Percentiles rank a stretch among this genome's conserved stretches.
Conservation (phyloP, 2,888 invertebrate species). For the Mythimna pallens region DNA sequence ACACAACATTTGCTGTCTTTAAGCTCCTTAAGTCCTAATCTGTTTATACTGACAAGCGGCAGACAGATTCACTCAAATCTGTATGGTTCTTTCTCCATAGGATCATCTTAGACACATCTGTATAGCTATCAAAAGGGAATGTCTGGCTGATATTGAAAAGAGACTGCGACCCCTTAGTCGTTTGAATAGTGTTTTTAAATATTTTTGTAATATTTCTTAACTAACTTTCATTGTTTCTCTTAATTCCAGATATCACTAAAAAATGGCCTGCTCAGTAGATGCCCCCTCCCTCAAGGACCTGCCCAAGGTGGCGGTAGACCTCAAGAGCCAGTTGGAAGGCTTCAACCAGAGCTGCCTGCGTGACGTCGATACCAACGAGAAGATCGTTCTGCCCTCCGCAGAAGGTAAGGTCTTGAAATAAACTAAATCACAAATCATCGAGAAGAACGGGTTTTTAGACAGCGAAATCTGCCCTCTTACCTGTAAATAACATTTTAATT, state of each 20-base stretch:
- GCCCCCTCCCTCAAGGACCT: constrained; percentile 96
- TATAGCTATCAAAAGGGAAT: not conserved
- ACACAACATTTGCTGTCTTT: not conserved
- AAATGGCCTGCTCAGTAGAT: constrained; percentile 91
- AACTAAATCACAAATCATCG: not conserved
- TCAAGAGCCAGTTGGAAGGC: constrained; percentile 97
- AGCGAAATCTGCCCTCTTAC: not conserved
- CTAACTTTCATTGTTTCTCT: constrained; percentile 29
- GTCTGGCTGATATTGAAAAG: not conserved
- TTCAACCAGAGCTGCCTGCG: constrained; percentile 97
- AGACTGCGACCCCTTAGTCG: not conserved
- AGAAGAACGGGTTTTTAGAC: not conserved
- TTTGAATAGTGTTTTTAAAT: no score
- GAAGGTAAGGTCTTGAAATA: constrained; percentile 92
- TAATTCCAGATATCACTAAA: constrained; percentile 73
- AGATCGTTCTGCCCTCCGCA: constrained; percentile 97
- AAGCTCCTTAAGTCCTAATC: not conserved
- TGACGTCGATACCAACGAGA: constrained; percentile 97
- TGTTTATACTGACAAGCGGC: not conserved
- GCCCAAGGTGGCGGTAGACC: constrained; percentile 96
- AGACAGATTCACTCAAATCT: not conserved
- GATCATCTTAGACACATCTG: not conserved
- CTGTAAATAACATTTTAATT: no score
- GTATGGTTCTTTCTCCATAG: not conserved
- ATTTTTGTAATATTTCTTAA: not conserved